phyloP scores from a whole-genome alignment of 2,113 vertebrate species.

The Petrocephalus microphthalmus region DNA sequence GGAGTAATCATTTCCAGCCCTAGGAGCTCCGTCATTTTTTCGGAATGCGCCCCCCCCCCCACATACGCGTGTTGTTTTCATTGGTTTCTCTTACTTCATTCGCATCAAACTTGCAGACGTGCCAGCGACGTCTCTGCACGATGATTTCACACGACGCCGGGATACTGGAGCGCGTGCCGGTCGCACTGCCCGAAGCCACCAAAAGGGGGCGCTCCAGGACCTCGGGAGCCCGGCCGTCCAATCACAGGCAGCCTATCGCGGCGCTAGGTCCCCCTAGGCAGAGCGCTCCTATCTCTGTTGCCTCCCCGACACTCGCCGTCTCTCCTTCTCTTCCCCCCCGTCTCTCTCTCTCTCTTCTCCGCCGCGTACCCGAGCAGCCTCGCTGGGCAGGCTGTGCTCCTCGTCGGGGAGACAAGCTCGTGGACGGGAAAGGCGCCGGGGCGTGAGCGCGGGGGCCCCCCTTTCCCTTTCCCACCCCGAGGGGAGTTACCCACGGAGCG shows the following conservation, averaged over 20 bases:
- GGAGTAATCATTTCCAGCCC: not conserved
- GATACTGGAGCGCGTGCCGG: conserved; percentile 39
- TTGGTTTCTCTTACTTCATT: conserved; percentile 14
- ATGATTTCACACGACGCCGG: conserved; percentile 50
- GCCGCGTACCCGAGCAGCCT: conserved; percentile 20
- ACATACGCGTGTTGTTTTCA: not conserved
- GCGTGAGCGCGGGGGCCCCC: not conserved
- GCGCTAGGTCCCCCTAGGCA: conserved; percentile 42
- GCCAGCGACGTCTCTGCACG: conserved; percentile 34
- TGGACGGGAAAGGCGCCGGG: conserved; percentile 20
- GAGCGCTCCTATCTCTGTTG: conserved; percentile 35
- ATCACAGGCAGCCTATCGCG: conserved; percentile 44
- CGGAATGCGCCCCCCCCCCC: not conserved
- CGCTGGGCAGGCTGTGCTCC: not conserved
- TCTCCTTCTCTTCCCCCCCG: conserved; percentile 39
- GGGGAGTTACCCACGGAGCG: not conserved
- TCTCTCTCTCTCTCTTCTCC: conserved; percentile 34
- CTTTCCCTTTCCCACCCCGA: not conserved
- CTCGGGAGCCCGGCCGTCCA: conserved; percentile 44
- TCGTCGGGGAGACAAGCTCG: not conserved
- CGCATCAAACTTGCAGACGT: not conserved
- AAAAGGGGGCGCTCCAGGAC: conserved; percentile 54
- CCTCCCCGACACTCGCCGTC: conserved; percentile 32
- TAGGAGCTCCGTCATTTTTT: not conserved
- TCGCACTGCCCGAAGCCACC: conserved; percentile 34